phyloP scores from a whole-genome alignment of 2,797 vertebrate species.

The Echiichthys vipera region DNA sequence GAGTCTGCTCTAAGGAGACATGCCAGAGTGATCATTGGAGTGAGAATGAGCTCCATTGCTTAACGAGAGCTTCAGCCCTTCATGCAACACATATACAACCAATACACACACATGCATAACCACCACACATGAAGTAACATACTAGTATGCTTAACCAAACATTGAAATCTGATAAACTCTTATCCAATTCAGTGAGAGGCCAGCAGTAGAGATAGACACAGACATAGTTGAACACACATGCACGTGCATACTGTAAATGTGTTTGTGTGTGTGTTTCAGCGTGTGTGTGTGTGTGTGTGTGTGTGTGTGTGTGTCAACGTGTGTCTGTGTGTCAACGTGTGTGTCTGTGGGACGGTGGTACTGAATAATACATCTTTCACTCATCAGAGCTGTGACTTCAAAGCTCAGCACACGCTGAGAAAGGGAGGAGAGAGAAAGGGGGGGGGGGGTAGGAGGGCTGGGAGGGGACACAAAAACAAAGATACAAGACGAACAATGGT shows the following conservation, averaged over 20 bases:
- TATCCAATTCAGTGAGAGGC: slow-evolving; percentile 58
- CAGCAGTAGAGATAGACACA: slow-evolving; percentile 41
- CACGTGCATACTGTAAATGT: slow-evolving; percentile 29
- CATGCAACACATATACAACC: slow-evolving; percentile 57
- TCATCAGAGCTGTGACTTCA: slow-evolving; percentile 74
- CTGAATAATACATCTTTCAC: slow-evolving; percentile 89
- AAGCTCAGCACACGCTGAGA: slow-evolving; percentile 77
- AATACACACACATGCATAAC: slow-evolving; percentile 20
- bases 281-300: slow-evolving; percentile 32
- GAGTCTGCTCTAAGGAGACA: slow-evolving; percentile 77
- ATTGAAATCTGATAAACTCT: slow-evolving; percentile 65
- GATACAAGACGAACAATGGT: slow-evolving; percentile 60
- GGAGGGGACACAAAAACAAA: slow-evolving; percentile 69
- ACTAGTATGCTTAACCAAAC: slow-evolving; percentile 46
- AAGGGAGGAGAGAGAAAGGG: slow-evolving; percentile 51
- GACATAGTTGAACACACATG: slow-evolving; percentile 37
- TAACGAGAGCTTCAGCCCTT: slow-evolving; percentile 60
- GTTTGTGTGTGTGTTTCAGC: slow-evolving; percentile 25
- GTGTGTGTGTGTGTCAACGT: background rate
- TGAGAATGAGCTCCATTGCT: slow-evolving; percentile 74
- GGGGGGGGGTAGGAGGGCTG: slow-evolving; percentile 42
- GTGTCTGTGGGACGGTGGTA: slow-evolving; percentile 68
- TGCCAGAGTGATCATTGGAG: slow-evolving; percentile 78
- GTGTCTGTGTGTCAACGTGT: no score
- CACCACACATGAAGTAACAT: slow-evolving; percentile 29